Percentiles rank a stretch among this genome's conserved stretches.
phyloP scores from a whole-genome alignment of 1,140 invertebrate species.

The Megalopta genalis region DNA sequence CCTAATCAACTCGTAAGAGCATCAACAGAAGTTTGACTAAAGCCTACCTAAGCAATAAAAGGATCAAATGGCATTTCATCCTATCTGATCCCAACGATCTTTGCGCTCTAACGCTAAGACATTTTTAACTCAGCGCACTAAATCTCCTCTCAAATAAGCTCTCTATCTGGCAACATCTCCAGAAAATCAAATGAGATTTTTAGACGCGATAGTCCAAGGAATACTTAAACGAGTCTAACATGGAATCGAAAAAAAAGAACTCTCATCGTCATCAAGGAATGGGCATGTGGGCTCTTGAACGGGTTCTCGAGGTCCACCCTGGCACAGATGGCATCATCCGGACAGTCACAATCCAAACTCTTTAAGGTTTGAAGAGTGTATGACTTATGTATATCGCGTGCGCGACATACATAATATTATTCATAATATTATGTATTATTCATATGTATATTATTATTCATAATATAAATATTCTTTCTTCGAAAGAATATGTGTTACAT shows the following conservation, averaged over 20 bases:
- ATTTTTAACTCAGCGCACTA: no score
- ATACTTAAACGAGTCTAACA: not conserved
- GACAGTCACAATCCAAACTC: no score
- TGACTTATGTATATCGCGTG: no score
- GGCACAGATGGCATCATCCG: not conserved
- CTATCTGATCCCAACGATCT: no score
- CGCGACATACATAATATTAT: no score
- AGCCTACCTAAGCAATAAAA: not conserved
- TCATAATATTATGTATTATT: no score
- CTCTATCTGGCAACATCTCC: not conserved
- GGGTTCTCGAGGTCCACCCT: not conserved
- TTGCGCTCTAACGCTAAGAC: not conserved
- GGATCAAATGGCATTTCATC: slow-evolving; percentile 6
- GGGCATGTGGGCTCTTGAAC: not conserved
- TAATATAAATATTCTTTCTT: no score
- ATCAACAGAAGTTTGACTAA: not conserved
- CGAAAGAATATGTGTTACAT: no score
- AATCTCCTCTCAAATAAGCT: no score
- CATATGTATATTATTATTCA: no score
- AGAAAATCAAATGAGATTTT: not conserved
- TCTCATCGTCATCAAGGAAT: not conserved
- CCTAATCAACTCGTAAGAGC: not conserved
- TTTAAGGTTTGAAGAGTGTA: no score
- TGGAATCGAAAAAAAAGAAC: not conserved
- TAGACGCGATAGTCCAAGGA: not conserved